A percentile compares a stretch with the other conserved stretches of the same genome.
These are phyloP conservation scores for Megalops atlanticus DNA, from an alignment of 2,113 vertebrate species.

Conservation along the genomic window DNA sequence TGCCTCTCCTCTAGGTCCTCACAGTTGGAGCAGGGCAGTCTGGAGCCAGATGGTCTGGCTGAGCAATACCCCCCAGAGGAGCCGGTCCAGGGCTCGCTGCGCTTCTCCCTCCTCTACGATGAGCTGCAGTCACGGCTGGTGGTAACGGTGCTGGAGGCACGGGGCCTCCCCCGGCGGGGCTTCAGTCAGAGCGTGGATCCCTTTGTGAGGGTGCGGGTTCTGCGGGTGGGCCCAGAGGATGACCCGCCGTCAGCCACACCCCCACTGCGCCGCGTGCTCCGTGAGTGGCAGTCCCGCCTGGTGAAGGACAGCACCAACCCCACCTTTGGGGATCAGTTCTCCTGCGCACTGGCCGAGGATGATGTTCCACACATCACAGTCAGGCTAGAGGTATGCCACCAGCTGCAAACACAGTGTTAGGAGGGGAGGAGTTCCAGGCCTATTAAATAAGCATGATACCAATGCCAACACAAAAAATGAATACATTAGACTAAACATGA, in stretches of 20 bases:
- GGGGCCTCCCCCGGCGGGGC: constrained; percentile 46
- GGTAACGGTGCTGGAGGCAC: constrained; percentile 62
- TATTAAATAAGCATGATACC: too few species aligned
- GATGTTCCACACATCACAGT: constrained; percentile 54
- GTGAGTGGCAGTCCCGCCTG: constrained; percentile 64
- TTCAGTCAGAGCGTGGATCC: constrained; percentile 43
- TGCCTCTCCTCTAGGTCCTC: constrained; percentile 43
- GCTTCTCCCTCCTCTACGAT: constrained; percentile 65
- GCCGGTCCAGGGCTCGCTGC: constrained; percentile 53
- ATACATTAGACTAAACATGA: not conserved
- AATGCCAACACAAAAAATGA: too few species aligned
- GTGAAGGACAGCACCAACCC: constrained; percentile 65
- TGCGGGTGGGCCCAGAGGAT: constrained; percentile 46
- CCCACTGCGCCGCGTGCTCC: constrained; percentile 50
- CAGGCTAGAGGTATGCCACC: constrained; percentile 63
- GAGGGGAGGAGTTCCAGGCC: too few species aligned
- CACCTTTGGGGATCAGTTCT: constrained; percentile 69
- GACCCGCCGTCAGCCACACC: constrained; percentile 15
- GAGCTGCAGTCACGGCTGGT: constrained; percentile 56
- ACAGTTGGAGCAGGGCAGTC: constrained; percentile 25
- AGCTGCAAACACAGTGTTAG: too few species aligned
- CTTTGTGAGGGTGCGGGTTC: constrained; percentile 55
- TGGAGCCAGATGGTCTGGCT: not conserved
- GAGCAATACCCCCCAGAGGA: constrained; percentile 30
- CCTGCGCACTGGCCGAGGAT: constrained; percentile 57